A percentile compares a stretch with the other conserved stretches of the same genome.
These are phyloP conservation scores for Aleiodes sp. DNA, from an alignment of 1,140 invertebrate genomes.

Conservation along the genomic window DNA sequence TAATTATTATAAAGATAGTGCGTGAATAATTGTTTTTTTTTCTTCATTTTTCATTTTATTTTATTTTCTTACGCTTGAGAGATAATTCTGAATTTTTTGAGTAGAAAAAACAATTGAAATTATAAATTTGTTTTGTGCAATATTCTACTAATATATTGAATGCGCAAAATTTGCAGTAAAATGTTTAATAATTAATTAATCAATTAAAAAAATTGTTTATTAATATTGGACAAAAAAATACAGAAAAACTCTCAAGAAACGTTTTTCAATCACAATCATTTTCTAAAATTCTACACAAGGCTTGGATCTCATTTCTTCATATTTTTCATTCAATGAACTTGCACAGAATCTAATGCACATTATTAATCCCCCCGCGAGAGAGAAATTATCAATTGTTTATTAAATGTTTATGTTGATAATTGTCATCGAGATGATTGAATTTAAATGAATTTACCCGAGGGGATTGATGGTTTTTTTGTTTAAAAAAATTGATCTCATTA, in stretches of 20 bases:
- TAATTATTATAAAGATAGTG: slow-evolving; percentile 61
- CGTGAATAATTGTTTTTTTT: slow-evolving; percentile 45
- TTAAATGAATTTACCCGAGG: not conserved
- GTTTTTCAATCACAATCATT: slow-evolving; percentile 30
- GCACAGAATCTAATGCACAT: not conserved
- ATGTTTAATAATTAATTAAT: not conserved
- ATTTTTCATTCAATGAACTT: not conserved
- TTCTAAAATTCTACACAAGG: slow-evolving; percentile 11
- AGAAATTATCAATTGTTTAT: not conserved
- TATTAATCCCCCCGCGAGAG: not conserved
- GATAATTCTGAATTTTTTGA: not conserved
- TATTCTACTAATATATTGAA: not conserved
- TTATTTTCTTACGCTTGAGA: too few relatives aligned
- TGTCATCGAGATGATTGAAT: not conserved
- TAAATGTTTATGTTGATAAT: not conserved
- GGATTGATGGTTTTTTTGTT: not conserved
- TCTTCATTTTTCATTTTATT: slow-evolving; percentile 14
- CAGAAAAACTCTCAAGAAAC: not conserved
- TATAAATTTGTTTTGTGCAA: not conserved
- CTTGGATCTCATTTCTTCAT: not conserved
- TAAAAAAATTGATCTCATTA: too few relatives aligned
- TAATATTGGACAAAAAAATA: not conserved
- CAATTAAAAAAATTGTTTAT: not conserved
- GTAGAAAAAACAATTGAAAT: not conserved
- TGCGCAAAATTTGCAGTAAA: too few relatives aligned